Evolutionary conservation across 2,113 vertebrate genomes (phyloP).

Genomic region (Lathamus discolor): DNA sequence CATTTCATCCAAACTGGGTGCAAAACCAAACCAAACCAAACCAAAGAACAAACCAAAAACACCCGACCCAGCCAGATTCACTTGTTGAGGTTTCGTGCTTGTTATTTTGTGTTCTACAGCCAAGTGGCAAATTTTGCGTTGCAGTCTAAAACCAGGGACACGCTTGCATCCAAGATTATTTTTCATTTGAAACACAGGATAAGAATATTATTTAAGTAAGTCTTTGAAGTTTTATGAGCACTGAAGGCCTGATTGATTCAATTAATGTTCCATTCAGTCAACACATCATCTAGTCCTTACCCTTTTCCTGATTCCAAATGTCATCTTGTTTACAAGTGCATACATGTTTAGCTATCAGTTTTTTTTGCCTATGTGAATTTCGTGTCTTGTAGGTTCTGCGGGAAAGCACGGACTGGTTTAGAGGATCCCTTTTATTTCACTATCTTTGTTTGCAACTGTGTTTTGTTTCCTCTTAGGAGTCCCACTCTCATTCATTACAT

Average conservation of each 20-base stretch:
- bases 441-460: slow-evolving; percentile 3
- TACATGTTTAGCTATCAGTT: neutral
- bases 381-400: neutral
- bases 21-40: neutral
- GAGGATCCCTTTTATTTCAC: neutral
- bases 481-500: slow-evolving; percentile 40
- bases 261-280: neutral
- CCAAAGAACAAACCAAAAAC: neutral
- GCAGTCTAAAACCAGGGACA: neutral
- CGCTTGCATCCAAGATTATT: neutral
- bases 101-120: neutral
- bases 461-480: neutral
- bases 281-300: neutral
- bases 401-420: neutral
- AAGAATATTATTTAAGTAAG: neutral
- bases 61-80: neutral
- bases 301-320: neutral
- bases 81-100: neutral
- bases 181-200: neutral
- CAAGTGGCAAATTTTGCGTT: neutral
- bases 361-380: neutral
- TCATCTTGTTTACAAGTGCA: neutral
- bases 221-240: neutral
- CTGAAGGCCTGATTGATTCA: neutral
- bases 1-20: neutral